Evolutionary conservation across 2,888 invertebrate genomes (phyloP).

Genomic region (Andrena chrysosceles): DNA sequence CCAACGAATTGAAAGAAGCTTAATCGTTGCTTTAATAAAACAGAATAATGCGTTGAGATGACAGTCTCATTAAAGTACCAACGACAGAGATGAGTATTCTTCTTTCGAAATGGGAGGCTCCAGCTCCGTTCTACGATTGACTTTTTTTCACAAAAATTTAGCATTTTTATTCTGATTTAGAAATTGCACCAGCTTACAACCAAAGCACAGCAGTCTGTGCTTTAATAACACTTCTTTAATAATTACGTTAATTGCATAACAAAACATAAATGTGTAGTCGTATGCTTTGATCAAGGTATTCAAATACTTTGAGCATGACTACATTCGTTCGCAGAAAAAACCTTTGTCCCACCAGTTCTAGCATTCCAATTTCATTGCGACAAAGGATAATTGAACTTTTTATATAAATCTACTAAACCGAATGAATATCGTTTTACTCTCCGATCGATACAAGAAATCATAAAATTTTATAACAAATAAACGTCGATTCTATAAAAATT

Average conservation of each 20-base stretch:
- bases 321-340: slow-evolving; percentile 18
- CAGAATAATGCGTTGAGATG: slow-evolving; percentile 57
- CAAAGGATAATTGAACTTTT: slow-evolving; percentile 2
- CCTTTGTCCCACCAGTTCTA: slow-evolving; percentile 34
- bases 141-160: slow-evolving; percentile 4
- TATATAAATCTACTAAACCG: slow-evolving; percentile 33
- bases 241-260: slow-evolving; percentile 26
- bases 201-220: slow-evolving; percentile 19
- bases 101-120: slow-evolving; percentile 41
- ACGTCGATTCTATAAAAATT: slow-evolving; percentile 14
- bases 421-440: slow-evolving; percentile 36
- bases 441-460: slow-evolving; percentile 45
- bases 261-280: not conserved
- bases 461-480: slow-evolving; percentile 55
- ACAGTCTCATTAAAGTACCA: slow-evolving; percentile 70
- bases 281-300: not conserved
- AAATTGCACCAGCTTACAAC: slow-evolving; percentile 51
- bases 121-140: slow-evolving; percentile 42
- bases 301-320: too few species aligned
- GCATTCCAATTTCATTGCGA: slow-evolving; percentile 22
- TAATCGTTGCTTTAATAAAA: slow-evolving; percentile 48
- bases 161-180: slow-evolving; percentile 18
- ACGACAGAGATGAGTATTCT: slow-evolving; percentile 65
- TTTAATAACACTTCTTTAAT: slow-evolving; percentile 21
- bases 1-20: slow-evolving; percentile 44